Conservation (phyloP, 2,797 vertebrate species). For the Peromyscus nudipes region DNA sequence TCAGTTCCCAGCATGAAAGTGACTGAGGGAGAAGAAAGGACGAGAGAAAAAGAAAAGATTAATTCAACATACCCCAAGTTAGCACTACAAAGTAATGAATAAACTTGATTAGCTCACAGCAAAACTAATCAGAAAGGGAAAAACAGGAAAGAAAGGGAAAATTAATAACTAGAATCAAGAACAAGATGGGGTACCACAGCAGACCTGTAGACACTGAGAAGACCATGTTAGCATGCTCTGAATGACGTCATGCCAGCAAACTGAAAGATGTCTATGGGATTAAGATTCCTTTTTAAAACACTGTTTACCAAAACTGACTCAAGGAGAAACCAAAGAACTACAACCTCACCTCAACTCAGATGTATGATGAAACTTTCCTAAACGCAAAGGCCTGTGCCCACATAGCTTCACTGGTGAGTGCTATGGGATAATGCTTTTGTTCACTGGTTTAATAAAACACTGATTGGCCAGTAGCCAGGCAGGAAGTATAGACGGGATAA, state of each 20-base stretch:
- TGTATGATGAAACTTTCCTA: neutral
- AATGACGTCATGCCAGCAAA: neutral
- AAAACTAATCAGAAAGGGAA: neutral
- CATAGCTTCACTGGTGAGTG: neutral
- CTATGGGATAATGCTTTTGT: too few relatives aligned
- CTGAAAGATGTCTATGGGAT: neutral
- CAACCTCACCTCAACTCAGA: neutral
- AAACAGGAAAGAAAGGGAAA: neutral
- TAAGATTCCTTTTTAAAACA: neutral
- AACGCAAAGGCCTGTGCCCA: neutral
- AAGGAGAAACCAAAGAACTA: neutral
- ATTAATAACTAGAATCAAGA: neutral
- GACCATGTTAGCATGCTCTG: neutral
- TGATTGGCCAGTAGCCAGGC: too few relatives aligned
- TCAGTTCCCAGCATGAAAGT: neutral
- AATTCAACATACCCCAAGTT: neutral
- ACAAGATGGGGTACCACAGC: neutral
- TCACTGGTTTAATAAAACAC: too few relatives aligned
- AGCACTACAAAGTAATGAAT: neutral
- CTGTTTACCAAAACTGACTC: neutral
- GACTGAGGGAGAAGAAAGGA: neutral
- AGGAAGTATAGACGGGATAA: too few relatives aligned
- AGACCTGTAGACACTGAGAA: neutral
- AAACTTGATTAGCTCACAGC: neutral
- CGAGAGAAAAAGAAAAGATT: neutral